Base-by-base conservation (phyloP, 2,113 vertebrate species). In the Echinops telfairi region DNA sequence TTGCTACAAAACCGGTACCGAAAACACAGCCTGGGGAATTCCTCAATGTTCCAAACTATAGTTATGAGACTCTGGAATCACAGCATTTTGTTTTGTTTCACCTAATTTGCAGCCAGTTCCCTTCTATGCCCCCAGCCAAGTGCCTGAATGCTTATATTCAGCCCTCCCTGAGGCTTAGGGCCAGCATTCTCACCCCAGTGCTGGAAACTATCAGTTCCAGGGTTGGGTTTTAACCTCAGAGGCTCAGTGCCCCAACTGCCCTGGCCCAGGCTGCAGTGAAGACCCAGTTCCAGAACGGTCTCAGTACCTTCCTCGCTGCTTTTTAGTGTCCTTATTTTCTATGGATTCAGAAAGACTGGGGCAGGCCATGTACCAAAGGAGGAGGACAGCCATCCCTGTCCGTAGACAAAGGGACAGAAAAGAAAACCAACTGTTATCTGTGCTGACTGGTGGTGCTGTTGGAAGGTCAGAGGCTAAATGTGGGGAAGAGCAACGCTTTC, bases 51-150 rank as follows among this genome's bases (percentile, higher is more conserved):
- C 33, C 76, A 40, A 60, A 25, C 60, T 47, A 20, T 6, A 20
- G 40, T 8, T 2, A 23, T 23, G 60, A 23, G 8, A 20, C 36
- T 58, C 31, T 77, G 92, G 70, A 43, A 36, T 19, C 76, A 25
- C 20, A 20, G 29, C 7, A 9, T 47, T 38, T 66, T 17, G 70
- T 19, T 73, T 43, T 62, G 58, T 17, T 75, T 73, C 2, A 36
- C 8, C 19, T 23, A 33, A 22, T n/a, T 22, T 6, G 27, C 29
- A 64, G 23, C 29, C 9, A 25, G 58, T 5, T 3, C 27, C 20
- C 20, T 38, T 62, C 47, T 29, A 10, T 14, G 2, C 9, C 15
- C 0, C 62, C 33, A 43, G 14, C 15, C 1, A 1, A 0, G 22
- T 9, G 25, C 29, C n/a, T 6, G 38, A 73, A 80, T 36, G n/a